Percentiles rank a stretch among this genome's conserved stretches.
phyloP scores from a whole-genome alignment of 53 echinoderm and acorn worm genomes.

The Luidia sarsii region DNA sequence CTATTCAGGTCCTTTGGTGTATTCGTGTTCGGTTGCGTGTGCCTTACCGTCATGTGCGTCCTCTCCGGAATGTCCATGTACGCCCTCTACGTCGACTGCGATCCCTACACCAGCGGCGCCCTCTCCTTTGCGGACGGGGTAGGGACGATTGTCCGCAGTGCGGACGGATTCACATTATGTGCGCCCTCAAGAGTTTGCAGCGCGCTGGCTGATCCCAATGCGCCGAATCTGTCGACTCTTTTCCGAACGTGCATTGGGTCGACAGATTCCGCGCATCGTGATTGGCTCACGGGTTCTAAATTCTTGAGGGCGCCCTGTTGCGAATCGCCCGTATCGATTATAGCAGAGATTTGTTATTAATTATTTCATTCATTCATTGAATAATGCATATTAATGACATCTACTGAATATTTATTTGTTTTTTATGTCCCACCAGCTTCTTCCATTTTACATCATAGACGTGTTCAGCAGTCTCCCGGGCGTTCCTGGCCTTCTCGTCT shows the following conservation, averaged over 20 bases:
- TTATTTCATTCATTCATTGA: neutral
- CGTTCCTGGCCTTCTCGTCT: conserved; percentile 37
- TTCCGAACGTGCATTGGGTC: too few species aligned
- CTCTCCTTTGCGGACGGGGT: conserved; percentile 27
- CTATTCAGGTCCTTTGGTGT: conserved; percentile 16
- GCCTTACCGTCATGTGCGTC: neutral
- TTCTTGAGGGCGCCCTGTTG: too few species aligned
- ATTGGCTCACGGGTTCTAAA: too few species aligned
- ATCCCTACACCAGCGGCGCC: neutral
- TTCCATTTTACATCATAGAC: conserved; percentile 50
- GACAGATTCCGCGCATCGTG: too few species aligned
- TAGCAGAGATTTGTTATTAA: neutral
- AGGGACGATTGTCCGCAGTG: too few species aligned
- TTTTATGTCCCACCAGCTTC: conserved; percentile 24
- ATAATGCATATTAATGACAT: neutral
- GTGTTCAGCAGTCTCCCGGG: conserved; percentile 38
- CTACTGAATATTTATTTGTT: too few species aligned
- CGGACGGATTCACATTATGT: too few species aligned
- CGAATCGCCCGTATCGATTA: neutral
- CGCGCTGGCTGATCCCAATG: too few species aligned
- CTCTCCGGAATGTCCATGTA: conserved; percentile 38
- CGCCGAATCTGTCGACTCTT: neutral
- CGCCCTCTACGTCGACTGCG: conserved; percentile 53
- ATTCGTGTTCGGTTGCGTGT: conserved; percentile 2
- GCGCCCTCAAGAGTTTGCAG: too few species aligned